Evolutionary conservation across 2,888 invertebrate species (phyloP).

Genomic region (Atrina japonica): DNA sequence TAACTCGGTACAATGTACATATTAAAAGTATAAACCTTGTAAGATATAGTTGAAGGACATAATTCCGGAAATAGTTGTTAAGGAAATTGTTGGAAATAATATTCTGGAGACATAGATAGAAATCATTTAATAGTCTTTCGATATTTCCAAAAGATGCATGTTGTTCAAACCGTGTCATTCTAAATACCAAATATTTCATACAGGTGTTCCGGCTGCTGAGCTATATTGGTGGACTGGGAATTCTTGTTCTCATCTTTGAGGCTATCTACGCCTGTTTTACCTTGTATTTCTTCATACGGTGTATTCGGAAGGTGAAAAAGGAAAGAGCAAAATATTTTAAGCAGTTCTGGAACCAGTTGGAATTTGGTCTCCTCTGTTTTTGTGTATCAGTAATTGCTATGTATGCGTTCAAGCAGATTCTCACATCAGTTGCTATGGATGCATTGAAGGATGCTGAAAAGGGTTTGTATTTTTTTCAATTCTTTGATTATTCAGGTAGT

Average conservation of each 20-base stretch:
- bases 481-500: neutral
- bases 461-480: constrained; percentile 58
- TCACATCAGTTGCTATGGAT: constrained; percentile 75
- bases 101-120: too few relatives aligned
- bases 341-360: constrained; percentile 81
- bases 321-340: constrained; percentile 78
- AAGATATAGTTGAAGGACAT: too few relatives aligned
- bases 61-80: too few relatives aligned
- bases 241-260: constrained; percentile 80
- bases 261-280: constrained; percentile 79
- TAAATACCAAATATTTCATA: constrained; percentile 4
- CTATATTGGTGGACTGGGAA: constrained; percentile 80
- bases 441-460: constrained; percentile 75
- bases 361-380: constrained; percentile 79
- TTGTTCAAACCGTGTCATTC: too few relatives aligned
- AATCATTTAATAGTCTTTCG: too few relatives aligned
- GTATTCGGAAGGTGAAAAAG: constrained; percentile 74
- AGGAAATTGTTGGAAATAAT: too few relatives aligned
- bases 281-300: constrained; percentile 80
- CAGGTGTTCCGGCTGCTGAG: constrained; percentile 79
- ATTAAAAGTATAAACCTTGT: too few relatives aligned
- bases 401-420: constrained; percentile 80
- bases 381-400: constrained; percentile 79
- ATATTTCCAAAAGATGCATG: too few relatives aligned
- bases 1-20: too few relatives aligned